Evolutionary conservation across 2,113 vertebrate genomes (phyloP).

Genomic region (Vidua macroura): DNA sequence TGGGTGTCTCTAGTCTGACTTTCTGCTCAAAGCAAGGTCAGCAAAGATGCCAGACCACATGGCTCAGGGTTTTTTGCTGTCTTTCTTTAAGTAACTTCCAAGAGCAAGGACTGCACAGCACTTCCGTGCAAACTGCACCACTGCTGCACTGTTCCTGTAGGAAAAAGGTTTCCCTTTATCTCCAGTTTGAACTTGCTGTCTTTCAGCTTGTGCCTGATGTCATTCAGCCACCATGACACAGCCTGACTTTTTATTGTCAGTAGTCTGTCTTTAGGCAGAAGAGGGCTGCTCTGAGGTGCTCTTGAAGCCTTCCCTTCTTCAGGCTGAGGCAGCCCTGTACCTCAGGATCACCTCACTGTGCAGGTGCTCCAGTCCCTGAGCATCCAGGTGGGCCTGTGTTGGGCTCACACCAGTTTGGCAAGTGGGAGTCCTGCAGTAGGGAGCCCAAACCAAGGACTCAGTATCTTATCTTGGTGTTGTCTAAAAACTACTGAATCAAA

Average conservation of each 20-base stretch:
- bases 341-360: not conserved
- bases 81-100: not conserved
- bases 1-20: not conserved
- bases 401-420: not conserved
- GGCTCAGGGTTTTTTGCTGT: not conserved
- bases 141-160: not conserved
- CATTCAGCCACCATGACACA: not conserved
- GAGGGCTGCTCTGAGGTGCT: not conserved
- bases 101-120: not conserved
- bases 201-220: not conserved
- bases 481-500: not conserved
- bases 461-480: not conserved
- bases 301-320: not conserved
- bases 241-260: not conserved
- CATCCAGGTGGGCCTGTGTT: not conserved
- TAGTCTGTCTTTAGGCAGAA: not conserved
- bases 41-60: accelerated
- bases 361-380: not conserved
- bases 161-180: not conserved
- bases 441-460: not conserved
- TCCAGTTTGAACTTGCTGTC: not conserved
- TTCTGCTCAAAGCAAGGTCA: not conserved
- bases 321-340: not conserved
- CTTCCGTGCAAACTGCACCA: not conserved
- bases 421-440: not conserved